Evolutionary conservation across 1,140 invertebrate genomes (phyloP), one percentile per base, ranked within the genome.

Genomic region (Drosophila sulfurigaster): DNA sequence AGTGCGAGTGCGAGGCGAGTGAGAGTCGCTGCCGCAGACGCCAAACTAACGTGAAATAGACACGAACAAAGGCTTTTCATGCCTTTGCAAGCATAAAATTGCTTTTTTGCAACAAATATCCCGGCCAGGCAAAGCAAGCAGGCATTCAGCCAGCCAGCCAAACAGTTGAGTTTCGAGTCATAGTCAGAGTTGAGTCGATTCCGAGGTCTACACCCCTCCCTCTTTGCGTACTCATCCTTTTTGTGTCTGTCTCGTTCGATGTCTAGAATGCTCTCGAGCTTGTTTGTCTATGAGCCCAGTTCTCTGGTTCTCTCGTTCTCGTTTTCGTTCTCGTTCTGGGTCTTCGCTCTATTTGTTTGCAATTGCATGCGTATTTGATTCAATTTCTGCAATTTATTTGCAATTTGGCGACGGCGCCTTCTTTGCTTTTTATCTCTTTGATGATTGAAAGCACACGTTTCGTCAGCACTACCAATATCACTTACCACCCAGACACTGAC

Each of bases 61-160:
- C 90, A 91, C 90, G 90, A 91, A 91, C 90, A 91, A 91, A 91
- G 91, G 91, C 91, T 91, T 89, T 91, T 91, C 90, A 91, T 89
- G 91, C 90, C 86, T 91, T 90, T 91, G 86, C 82, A 85, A 91
- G 90, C 90, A 87, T 91, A 91, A 91, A 91, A 91, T 91, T 91
- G 90, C 72, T 91, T 91, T 91, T 89, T 89, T 90, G 85, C 81
- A 89, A 89, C 81, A 89, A 89, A 89, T 89, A 89, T 89, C 85
- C 81, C 69, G 81, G 48, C 56, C 71, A 81, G 62, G 76, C 76
- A 32, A 30, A 32, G 25, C 66, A 49, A 65, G 64, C 64, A 46
- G 54, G 30, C 48, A 38, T 38, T 38, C 35, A 57, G 67, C 38
- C 51, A 81, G 73, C 64, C 43, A 51, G 43, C 35, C 35, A 38